Evolutionary conservation across 2,797 vertebrate genomes (phyloP).

Genomic region (Sternotherus odoratus): DNA sequence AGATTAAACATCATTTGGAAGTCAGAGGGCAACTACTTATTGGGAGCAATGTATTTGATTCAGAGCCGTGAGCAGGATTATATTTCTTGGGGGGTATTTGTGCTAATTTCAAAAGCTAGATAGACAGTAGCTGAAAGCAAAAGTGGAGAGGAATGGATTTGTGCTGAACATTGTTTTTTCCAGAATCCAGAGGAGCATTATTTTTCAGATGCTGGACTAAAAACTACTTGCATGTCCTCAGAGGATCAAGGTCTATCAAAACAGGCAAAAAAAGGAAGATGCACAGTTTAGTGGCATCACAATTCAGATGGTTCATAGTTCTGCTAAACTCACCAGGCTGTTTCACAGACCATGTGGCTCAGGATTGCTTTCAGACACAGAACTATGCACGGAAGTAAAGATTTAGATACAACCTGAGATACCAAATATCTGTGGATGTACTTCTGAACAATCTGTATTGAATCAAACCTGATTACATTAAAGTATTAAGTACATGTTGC

Average conservation of each 20-base stretch:
- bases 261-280: slow-evolving; percentile 81
- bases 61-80: slow-evolving; percentile 62
- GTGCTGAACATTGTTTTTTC: slow-evolving; percentile 67
- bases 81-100: slow-evolving; percentile 73
- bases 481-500: slow-evolving; percentile 82
- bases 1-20: slow-evolving; percentile 67
- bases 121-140: slow-evolving; percentile 66
- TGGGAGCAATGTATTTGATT: slow-evolving; percentile 58
- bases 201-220: slow-evolving; percentile 55
- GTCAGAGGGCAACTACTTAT: slow-evolving; percentile 68
- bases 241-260: slow-evolving; percentile 78
- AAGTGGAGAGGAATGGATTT: slow-evolving; percentile 64
- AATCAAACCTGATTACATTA: slow-evolving; percentile 82
- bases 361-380: slow-evolving; percentile 76
- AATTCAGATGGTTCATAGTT: slow-evolving; percentile 84
- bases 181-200: slow-evolving; percentile 57
- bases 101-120: slow-evolving; percentile 73
- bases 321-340: slow-evolving; percentile 76
- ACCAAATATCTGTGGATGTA: slow-evolving; percentile 62
- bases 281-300: slow-evolving; percentile 73
- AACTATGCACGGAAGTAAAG: slow-evolving; percentile 81
- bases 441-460: slow-evolving; percentile 77
- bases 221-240: slow-evolving; percentile 65
- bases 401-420: slow-evolving; percentile 83
- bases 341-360: slow-evolving; percentile 71